Base-by-base conservation (phyloP, 2,797 vertebrate species). In the Pangasius mekongensis region DNA sequence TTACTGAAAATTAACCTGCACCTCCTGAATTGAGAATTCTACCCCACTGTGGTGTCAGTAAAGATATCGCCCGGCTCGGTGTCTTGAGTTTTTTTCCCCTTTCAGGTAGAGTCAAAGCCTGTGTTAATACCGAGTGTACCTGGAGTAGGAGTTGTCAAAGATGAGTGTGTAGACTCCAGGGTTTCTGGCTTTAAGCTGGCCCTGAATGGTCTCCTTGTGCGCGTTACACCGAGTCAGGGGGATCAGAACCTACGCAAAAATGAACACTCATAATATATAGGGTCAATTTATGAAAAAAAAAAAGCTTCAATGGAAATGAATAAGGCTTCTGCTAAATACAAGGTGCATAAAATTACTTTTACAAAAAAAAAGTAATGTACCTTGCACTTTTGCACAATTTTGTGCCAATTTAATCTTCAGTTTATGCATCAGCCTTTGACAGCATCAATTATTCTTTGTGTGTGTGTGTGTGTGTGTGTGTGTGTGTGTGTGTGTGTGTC, bases 111-210 rank as follows among this genome's bases (percentile, higher is more conserved):
- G 30, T 69, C 5, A 69, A 71, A 36, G 8, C 27, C 47, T 39
- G 54, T 58, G 58, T 56, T 54, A 47, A 76, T 52, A 30, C 47
- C 6, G 9, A 56, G 18, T 36, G 83, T 69, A 99, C 98, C 98
- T 97, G 86, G 98, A 99, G 91, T 98, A 99, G 0, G 98, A 98
- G 93, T 99, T 99, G 96, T 99, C 98, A 81, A 99, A 99, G 94
- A 99, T 95, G 76, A 99, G 96, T 0, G 95, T 95, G 94, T 99
- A 99, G 92, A 97, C 92, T 86, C 98, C 98, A 0, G 97, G 89
- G 0, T 94, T 95, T 87, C 96, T 95, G 33, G 96, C 97, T 93
- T 99, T 99, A 90, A 99, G 95, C 89, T 98, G 97, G 24, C 98
- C 98, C 91, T 95, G 97, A 90, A 99, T 97, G 30, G 92, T 98